phyloP scores from a whole-genome alignment of 2,113 vertebrate genomes.

The Corythornis madagascariensis region DNA sequence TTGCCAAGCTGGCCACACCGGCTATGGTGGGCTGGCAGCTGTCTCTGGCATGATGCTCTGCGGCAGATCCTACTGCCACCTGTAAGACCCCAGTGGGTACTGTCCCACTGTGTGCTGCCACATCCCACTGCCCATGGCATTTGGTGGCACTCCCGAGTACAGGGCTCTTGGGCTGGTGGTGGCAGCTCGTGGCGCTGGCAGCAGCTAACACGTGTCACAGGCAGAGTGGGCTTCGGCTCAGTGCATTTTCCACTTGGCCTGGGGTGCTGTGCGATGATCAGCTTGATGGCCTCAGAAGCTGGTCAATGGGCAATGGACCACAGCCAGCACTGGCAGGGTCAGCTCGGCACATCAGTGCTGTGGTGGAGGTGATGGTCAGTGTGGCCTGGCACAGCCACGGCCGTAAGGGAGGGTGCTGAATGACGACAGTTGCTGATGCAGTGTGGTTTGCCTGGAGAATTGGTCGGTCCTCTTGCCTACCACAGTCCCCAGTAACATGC shows the following conservation, averaged over 20 bases:
- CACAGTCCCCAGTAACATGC: background rate
- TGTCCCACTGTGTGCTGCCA: rapidly evolving
- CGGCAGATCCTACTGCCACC: background rate
- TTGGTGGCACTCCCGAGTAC: no score
- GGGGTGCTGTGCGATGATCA: background rate
- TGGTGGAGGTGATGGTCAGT: background rate
- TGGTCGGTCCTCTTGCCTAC: rapidly evolving
- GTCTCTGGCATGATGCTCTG: rapidly evolving
- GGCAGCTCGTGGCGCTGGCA: background rate
- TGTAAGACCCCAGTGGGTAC: background rate
- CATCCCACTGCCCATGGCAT: rapidly evolving
- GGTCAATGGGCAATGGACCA: rapidly evolving
- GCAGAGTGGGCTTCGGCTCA: background rate
- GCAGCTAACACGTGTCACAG: background rate
- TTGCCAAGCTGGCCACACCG: background rate
- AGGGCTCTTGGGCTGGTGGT: no score
- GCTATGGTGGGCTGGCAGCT: rapidly evolving
- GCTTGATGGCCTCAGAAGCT: background rate
- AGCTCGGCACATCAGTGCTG: background rate
- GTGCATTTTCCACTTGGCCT: background rate
- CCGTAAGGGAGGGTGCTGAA: background rate
- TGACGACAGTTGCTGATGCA: rapidly evolving
- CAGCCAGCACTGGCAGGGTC: background rate
- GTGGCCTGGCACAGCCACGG: rapidly evolving
- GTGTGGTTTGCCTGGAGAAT: rapidly evolving